phyloP scores from a whole-genome alignment of 2,888 invertebrate species.

The Scrobipalpa costella region DNA sequence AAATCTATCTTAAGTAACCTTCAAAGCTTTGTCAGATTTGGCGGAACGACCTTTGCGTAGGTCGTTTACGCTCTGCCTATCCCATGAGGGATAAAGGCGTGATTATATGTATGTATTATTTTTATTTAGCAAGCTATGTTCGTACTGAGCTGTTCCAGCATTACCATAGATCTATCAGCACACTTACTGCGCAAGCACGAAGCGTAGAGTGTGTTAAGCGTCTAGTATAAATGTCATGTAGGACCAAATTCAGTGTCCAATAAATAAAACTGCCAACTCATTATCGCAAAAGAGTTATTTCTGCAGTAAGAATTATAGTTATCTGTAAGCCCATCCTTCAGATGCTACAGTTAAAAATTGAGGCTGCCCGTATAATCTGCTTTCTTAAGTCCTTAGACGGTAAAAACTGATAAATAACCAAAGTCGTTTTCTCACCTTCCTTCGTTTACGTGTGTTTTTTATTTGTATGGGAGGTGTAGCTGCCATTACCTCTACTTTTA shows the following conservation, averaged over 20 bases:
- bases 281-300: conserved; percentile 29
- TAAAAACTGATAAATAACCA: conserved; percentile 35
- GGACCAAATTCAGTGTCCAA: conserved; percentile 19
- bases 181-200: neutral
- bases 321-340: conserved; percentile 28
- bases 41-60: too few relatives aligned
- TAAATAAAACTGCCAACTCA: conserved; percentile 25
- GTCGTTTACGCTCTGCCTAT: too few relatives aligned
- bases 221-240: conserved; percentile 18
- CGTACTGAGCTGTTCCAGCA: neutral
- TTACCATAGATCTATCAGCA: conserved; percentile 19
- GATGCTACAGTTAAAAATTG: conserved; percentile 27
- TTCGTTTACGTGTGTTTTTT: conserved; percentile 27
- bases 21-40: too few relatives aligned
- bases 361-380: conserved; percentile 29
- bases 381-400: conserved; percentile 33
- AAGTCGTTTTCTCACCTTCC: conserved; percentile 29
- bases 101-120: too few relatives aligned
- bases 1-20: too few relatives aligned
- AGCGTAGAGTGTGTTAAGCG: neutral
- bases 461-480: conserved; percentile 16
- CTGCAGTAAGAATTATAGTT: conserved; percentile 25
- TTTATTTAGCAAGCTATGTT: neutral
- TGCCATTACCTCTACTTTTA: conserved; percentile 26
- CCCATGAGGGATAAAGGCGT: too few relatives aligned